These are phyloP conservation scores for Chaetodon trifascialis DNA, from an alignment of 2,113 vertebrate species.

Conservation along the genomic window DNA sequence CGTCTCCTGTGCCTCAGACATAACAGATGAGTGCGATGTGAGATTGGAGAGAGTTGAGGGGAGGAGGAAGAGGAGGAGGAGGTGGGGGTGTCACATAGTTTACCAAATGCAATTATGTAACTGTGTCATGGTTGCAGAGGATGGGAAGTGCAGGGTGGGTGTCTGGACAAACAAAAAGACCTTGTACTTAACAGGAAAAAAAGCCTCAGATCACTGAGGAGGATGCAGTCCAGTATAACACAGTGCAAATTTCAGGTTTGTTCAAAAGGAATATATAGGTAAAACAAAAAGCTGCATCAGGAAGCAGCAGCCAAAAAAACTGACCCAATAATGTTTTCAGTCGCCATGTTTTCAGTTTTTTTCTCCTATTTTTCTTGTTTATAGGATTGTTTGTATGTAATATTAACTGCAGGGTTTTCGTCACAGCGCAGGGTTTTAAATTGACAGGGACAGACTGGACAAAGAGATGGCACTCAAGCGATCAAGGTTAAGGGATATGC, in stretches of 20 bases:
- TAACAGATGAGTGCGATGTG: constrained; percentile 71
- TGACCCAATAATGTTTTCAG: background rate
- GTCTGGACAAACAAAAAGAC: constrained; percentile 28
- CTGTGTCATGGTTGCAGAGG: constrained; percentile 56
- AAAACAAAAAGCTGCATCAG: too few relatives aligned
- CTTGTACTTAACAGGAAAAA: background rate
- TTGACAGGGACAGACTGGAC: constrained; percentile 31
- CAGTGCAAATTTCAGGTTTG: background rate
- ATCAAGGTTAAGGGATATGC: constrained; percentile 37
- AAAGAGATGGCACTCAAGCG: constrained; percentile 23
- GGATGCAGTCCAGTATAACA: background rate
- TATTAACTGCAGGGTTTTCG: constrained; percentile 11
- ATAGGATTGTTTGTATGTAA: background rate
- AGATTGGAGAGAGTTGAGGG: constrained; percentile 34
- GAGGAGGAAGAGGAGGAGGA: constrained; percentile 31
- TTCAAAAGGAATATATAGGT: background rate
- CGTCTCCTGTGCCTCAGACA: constrained; percentile 80
- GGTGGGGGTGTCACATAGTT: constrained; percentile 67
- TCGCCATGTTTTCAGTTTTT: background rate
- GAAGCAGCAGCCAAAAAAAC: too few relatives aligned
- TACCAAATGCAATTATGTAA: constrained; percentile 75
- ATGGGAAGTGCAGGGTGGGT: constrained; percentile 22
- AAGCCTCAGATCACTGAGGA: background rate
- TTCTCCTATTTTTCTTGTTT: background rate
- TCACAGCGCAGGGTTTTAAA: background rate